Base-by-base conservation (phyloP, 2,888 invertebrate genomes). In the Pollenia labialis region DNA sequence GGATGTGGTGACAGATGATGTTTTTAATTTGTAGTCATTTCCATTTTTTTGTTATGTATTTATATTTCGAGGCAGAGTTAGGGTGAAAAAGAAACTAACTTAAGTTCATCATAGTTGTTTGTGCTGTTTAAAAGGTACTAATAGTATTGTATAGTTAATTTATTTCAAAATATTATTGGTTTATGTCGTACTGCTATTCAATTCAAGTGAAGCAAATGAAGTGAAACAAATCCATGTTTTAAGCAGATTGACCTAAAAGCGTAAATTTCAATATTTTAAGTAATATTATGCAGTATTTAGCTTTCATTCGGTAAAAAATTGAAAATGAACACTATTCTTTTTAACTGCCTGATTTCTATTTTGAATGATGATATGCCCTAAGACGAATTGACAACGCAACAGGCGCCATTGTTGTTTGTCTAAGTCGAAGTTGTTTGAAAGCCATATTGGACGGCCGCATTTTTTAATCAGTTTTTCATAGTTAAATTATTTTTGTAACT, bases 221-320 rank as follows among this genome's bases (percentile, higher is more conserved):
- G 14, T 42, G 9, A 42, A 60, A 42, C 60, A 60, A n/a, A 42
- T 8, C 4, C 11, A 12, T 6, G 44, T 44, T 32, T 44, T 64
- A 64, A 64, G 62, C 44, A 64, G 62, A 64, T 64, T 64, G 44
- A 64, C 62, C 62, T 18, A 18, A 64, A 64, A 64, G 11, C 18
- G 42, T 40, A 60, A 9, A 40, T 16, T 62, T 62, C 16, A 8
- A 4, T n/a, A n/a, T 42, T 62, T 42, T 9, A 60, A 54, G 52
- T 16, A 16, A 9, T 16, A 52, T 54, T 54, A 16, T 54, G 16
- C 32, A 32, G 4, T 32, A 32, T n/a, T 10, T 16, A 54, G 16
- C n/a, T 54, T 50, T 50, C 18, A 32, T 2, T 32, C 4, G 4
- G 32, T 32, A 32, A 32, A 32, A 32, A 32, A 32, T 4, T 32